These are phyloP conservation scores for Acanthurus leucopareius DNA, from an alignment of 2,797 vertebrate species.

Conservation along the genomic window DNA sequence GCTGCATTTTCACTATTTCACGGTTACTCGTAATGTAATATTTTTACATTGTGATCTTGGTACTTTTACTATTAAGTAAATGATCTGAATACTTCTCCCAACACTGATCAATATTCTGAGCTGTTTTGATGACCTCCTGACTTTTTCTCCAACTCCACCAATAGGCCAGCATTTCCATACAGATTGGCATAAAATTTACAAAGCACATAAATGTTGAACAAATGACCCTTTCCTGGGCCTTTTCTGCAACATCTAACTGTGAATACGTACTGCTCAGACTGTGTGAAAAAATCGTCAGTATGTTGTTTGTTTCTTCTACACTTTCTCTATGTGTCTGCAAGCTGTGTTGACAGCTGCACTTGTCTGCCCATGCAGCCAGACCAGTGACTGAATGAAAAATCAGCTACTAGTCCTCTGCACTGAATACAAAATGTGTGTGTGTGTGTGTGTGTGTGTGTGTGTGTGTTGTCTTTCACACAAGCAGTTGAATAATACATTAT, in stretches of 20 bases:
- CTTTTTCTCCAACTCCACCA: not conserved
- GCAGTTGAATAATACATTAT: constrained; percentile 6
- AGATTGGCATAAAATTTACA: constrained; percentile 5
- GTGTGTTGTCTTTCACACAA: not conserved
- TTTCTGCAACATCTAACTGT: not conserved
- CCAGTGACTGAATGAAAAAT: constrained; percentile 40
- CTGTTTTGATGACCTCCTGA: not conserved
- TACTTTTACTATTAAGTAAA: not conserved
- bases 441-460: constrained; percentile 14
- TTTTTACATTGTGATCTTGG: not conserved
- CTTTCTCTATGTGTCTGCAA: constrained; percentile 16
- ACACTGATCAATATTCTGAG: not conserved
- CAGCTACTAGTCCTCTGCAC: constrained; percentile 17
- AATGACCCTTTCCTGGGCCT: not conserved
- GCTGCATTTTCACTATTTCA: too few relatives aligned
- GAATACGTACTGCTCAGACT: not conserved
- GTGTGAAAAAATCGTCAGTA: constrained; percentile 1
- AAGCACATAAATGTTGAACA: not conserved
- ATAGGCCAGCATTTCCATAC: not conserved
- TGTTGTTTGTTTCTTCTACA: constrained; percentile 16
- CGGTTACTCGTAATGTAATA: not conserved
- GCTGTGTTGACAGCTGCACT: constrained; percentile 42
- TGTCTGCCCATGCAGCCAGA: constrained; percentile 25
- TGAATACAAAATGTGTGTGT: constrained; percentile 24
- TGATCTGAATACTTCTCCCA: not conserved